phyloP scores from a whole-genome alignment of 2,888 invertebrate species.

The Lasius platythorax region DNA sequence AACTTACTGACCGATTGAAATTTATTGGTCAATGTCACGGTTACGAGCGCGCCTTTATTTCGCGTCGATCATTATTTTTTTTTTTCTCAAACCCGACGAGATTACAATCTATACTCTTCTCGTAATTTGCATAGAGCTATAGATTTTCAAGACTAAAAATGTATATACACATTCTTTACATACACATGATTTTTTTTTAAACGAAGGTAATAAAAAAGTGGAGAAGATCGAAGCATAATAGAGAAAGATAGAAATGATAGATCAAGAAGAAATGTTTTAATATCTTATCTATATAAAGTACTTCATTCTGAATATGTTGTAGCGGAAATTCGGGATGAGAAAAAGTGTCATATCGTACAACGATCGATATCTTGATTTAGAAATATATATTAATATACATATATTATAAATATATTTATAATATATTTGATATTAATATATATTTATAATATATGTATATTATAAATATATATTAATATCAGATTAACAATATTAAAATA shows the following conservation, averaged over 20 bases:
- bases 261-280: not conserved
- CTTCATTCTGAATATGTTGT: not conserved
- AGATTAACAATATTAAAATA: not conserved
- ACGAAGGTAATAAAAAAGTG: not conserved
- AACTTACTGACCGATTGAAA: not conserved
- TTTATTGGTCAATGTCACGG: constrained; percentile 13
- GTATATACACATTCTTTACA: constrained; percentile 18
- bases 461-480: not conserved
- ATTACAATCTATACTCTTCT: constrained; percentile 74
- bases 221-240: not conserved
- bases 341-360: not conserved
- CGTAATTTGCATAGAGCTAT: constrained; percentile 80
- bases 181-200: constrained; percentile 18
- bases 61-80: constrained; percentile 59
- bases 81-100: constrained; percentile 67
- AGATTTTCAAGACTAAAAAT: constrained; percentile 80
- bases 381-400: too few relatives aligned
- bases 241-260: not conserved
- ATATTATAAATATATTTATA: too few relatives aligned
- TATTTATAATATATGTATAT: too few relatives aligned
- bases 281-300: not conserved
- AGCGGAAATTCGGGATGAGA: not conserved
- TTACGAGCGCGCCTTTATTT: constrained; percentile 66
- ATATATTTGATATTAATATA: too few relatives aligned
- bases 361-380: not conserved